These are phyloP conservation scores for Argentina silus DNA, from an alignment of 2,797 vertebrate genomes.

Conservation along the genomic window DNA sequence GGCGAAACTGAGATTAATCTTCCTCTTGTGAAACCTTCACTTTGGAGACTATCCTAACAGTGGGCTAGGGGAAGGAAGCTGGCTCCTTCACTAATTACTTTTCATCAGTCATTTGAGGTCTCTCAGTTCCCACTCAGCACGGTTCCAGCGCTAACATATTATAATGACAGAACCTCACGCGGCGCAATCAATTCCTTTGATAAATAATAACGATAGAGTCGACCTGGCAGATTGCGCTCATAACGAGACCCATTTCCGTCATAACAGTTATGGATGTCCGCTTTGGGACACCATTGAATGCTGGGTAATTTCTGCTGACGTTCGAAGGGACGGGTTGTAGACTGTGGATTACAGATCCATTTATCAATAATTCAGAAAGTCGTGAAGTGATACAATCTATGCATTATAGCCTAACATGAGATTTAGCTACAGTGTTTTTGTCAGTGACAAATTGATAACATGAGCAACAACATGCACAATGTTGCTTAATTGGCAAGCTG, in stretches of 20 bases:
- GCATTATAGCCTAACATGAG: background rate
- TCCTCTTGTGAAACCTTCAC: conserved; percentile 3
- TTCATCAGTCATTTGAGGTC: conserved; percentile 51
- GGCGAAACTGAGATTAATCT: conserved; percentile 15
- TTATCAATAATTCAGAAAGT: background rate
- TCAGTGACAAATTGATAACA: background rate
- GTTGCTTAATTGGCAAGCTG: background rate
- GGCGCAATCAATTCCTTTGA: conserved; percentile 48
- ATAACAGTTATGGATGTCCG: conserved; percentile 22
- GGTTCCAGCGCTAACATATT: conserved; percentile 32
- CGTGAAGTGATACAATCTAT: background rate
- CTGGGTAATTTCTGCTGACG: conserved; percentile 6
- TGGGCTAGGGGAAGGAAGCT: conserved; percentile 15
- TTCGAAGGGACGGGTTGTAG: background rate
- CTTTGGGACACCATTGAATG: conserved; percentile 15
- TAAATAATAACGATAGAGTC: conserved; percentile 34
- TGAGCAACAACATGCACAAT: background rate
- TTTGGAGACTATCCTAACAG: conserved; percentile 14
- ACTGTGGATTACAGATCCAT: background rate
- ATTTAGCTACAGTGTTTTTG: background rate
- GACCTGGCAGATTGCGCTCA: conserved; percentile 25
- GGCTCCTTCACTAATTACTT: conserved; percentile 46
- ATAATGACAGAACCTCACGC: conserved; percentile 40
- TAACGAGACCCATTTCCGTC: conserved; percentile 36
- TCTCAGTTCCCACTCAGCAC: conserved; percentile 40